A percentile compares a stretch with the other conserved stretches of the same genome.
Evolutionary conservation across 64 coral and sea anemone genomes (phyloP).

Genomic region (Montipora cactus): DNA sequence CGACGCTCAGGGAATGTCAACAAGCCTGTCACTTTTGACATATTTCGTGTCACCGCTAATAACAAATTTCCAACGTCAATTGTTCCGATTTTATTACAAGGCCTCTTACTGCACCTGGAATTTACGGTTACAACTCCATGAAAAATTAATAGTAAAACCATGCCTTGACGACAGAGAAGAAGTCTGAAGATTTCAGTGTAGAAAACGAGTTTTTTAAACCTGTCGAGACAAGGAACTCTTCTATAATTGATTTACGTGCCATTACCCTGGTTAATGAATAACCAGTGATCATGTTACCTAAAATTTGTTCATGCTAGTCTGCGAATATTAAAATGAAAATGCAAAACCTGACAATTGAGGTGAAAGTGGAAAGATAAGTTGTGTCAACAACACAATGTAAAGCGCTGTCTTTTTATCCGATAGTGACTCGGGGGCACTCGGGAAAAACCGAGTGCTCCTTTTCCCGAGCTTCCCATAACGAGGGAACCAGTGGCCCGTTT

Average conservation of each 20-base stretch:
- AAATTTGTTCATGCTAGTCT: not conserved
- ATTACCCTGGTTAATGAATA: not conserved
- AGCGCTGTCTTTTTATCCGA: too few relatives aligned
- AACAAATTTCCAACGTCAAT: not conserved
- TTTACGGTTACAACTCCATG: too few relatives aligned
- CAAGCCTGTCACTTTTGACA: not conserved
- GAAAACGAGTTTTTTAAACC: not conserved
- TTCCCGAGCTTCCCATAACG: too few relatives aligned
- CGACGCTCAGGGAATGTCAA: constrained; percentile 35
- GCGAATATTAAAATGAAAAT: not conserved
- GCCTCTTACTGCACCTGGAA: too few relatives aligned
- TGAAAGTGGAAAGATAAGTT: not conserved
- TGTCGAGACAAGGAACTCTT: not conserved
- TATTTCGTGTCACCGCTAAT: constrained; percentile 29
- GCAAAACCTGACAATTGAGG: not conserved
- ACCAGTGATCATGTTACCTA: not conserved
- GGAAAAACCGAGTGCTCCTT: too few relatives aligned
- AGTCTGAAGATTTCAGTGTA: not conserved
- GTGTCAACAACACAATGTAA: not conserved
- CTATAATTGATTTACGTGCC: not conserved
- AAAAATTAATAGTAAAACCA: not conserved
- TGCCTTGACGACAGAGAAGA: not conserved
- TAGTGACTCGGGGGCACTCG: too few relatives aligned
- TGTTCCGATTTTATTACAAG: not conserved
- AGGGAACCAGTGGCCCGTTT: too few relatives aligned